These are phyloP conservation scores for Fulica atra DNA, from an alignment of 2,113 vertebrate genomes.

Conservation along the genomic window DNA sequence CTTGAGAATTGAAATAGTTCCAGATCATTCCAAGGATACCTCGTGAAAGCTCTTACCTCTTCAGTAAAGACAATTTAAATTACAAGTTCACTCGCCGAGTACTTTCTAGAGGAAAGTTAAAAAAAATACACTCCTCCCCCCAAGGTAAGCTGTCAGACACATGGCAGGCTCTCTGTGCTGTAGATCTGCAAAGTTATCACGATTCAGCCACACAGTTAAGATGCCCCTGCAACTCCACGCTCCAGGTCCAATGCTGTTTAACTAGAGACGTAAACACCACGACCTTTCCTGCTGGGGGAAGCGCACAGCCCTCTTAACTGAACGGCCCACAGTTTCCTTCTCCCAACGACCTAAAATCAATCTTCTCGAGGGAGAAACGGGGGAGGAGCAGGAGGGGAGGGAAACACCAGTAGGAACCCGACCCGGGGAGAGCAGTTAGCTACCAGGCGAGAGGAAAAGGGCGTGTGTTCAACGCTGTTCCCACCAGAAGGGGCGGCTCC, in stretches of 20 bases:
- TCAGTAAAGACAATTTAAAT: not conserved
- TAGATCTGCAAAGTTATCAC: not conserved
- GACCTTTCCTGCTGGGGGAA: not conserved
- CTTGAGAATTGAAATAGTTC: not conserved
- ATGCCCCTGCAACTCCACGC: not conserved
- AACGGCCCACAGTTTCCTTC: not conserved
- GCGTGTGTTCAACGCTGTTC: not conserved
- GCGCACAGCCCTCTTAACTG: not conserved
- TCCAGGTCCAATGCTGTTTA: not conserved
- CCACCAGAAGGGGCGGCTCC: constrained; percentile 14
- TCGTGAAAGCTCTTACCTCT: not conserved
- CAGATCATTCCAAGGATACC: not conserved
- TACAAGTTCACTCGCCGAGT: too few species aligned
- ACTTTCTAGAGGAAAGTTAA: not conserved
- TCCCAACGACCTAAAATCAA: not conserved
- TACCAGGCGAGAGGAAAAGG: not conserved
- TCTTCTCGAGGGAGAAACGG: too few species aligned
- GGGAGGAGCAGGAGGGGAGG: not conserved
- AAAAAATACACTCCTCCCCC: not conserved
- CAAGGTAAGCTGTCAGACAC: not conserved
- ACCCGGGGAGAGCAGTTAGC: not conserved
- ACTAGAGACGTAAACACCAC: not conserved
- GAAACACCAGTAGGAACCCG: not conserved
- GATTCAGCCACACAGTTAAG: not conserved
- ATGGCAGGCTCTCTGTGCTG: accelerated